Conservation (phyloP, 2,797 vertebrate species). For the Allobates femoralis region DNA sequence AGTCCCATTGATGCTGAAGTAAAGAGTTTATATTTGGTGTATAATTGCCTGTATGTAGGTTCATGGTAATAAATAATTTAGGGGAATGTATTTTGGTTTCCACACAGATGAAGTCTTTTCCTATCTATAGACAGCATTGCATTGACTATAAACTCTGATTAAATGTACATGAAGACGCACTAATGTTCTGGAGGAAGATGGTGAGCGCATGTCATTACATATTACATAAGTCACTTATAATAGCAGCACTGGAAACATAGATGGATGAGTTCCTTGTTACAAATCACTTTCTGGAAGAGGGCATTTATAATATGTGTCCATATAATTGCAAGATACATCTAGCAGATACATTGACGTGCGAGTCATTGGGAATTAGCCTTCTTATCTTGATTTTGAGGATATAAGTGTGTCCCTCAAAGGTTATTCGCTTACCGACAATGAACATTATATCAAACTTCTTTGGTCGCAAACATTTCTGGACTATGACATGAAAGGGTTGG, state of each 20-base stretch:
- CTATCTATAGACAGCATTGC: background rate
- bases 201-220: constrained; percentile 10
- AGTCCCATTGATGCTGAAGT: background rate
- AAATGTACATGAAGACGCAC: constrained; percentile 5
- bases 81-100: background rate
- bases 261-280: constrained; percentile 16
- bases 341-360: constrained; percentile 14
- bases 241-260: constrained; percentile 15
- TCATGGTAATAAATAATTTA: background rate
- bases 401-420: background rate
- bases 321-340: constrained; percentile 8
- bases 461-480: background rate
- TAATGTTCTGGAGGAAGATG: background rate
- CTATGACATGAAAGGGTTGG: background rate
- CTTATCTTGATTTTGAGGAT: background rate
- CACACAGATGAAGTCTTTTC: background rate
- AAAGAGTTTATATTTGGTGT: background rate
- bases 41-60: background rate
- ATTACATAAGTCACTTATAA: constrained; percentile 30
- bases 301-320: constrained; percentile 8
- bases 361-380: background rate
- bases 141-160: constrained; percentile 3
- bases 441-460: background rate
- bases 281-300: constrained; percentile 31
- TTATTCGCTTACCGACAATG: background rate